A percentile compares a stretch with the other conserved stretches of the same genome.
Conservation (phyloP, 1,140 invertebrate species). For the Saccostrea cuccullata region DNA sequence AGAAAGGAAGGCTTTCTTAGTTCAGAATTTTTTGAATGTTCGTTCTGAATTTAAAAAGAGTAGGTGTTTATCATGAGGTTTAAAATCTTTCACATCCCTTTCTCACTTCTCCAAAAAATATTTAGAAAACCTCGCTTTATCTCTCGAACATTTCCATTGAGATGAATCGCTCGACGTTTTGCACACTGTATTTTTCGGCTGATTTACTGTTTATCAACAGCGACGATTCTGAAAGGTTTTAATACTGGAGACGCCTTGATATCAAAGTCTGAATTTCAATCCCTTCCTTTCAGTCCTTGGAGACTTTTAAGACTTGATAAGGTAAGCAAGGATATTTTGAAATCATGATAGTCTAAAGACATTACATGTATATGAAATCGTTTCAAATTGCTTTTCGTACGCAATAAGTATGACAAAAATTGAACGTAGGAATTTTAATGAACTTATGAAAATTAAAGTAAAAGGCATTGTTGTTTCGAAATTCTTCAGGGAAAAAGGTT, state of each 20-base stretch:
- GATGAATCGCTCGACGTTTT: not conserved
- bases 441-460: too few relatives aligned
- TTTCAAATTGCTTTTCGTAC: not conserved
- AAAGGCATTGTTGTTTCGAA: too few relatives aligned
- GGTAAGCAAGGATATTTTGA: not conserved
- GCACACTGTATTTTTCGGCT: not conserved
- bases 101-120: not conserved
- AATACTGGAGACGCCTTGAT: slow-evolving; percentile 1
- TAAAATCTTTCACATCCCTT: not conserved
- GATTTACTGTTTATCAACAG: not conserved
- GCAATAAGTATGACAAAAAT: too few relatives aligned
- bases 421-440: too few relatives aligned
- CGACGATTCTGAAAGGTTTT: not conserved
- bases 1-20: too few relatives aligned
- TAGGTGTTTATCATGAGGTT: not conserved
- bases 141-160: not conserved
- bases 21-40: too few relatives aligned
- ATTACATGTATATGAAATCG: not conserved
- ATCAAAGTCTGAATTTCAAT: not conserved
- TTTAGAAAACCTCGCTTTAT: not conserved
- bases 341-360: not conserved
- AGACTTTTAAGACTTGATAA: not conserved
- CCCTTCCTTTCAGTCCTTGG: not conserved
- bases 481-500: too few relatives aligned
- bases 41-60: not conserved